Base-by-base conservation (phyloP, 2,888 invertebrate species). In the Noctua comes region DNA sequence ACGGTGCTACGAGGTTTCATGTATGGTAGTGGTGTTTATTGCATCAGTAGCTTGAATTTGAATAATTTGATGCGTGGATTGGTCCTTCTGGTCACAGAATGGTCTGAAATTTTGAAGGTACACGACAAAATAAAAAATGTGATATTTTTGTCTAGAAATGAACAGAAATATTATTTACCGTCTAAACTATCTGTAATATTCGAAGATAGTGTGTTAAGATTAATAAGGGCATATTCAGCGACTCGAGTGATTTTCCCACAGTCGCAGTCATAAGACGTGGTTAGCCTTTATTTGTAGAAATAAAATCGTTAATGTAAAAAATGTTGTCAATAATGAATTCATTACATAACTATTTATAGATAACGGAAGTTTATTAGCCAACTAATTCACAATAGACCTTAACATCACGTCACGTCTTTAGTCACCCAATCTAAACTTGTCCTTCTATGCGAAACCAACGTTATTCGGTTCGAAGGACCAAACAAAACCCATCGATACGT, bases 401-500 rank as follows among this genome's bases (percentile, higher is more conserved):
- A 68, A 27, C 36, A 27, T 36, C 70, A n/a, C 21, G 36, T n/a
- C 21, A 64, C n/a, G 16, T 76, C 62, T 65, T 69, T 31, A 46
- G 31, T 71, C 40, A 77, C 3, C 54, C 10, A 18, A 51, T 36
- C 46, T 0, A 64, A 73, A 72, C 64, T 31, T 76, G 80, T 64
- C 73, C 73, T 73, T 54, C 24, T 31, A 51, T 64, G 46, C 46
- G 57, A 36, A 64, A 64, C 10, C 43, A 43, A 46, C 69, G 54
- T 31, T 51, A 40, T 59, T 27, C 65, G 24, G 18, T 62, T 64
- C 62, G 51, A 74, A 85, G 80, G 76, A 84, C 80, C 76, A 72
- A 84, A 85, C 80, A 80, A 86, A 80, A 64, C 80, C 72, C 76
- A 84, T 85, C 76, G 77, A 85, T 86, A 86, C 68, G 70, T 48